phyloP scores from a whole-genome alignment of 2,797 vertebrate species.

The Xenopus petersii region DNA sequence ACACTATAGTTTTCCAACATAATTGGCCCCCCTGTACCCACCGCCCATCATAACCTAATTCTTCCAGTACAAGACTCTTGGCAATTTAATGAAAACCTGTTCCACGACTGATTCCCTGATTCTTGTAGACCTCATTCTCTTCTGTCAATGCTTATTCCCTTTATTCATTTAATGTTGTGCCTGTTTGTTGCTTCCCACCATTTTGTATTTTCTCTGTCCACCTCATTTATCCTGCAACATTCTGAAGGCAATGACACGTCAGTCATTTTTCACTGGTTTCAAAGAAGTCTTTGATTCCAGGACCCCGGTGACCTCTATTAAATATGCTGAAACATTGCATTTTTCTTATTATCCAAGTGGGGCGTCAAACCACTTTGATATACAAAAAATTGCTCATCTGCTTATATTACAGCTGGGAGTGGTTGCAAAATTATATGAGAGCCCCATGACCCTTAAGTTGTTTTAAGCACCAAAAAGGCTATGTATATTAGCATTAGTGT shows the following conservation, averaged over 20 bases:
- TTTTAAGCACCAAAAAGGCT: background rate
- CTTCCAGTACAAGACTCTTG: too few species aligned
- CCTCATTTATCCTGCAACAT: too few species aligned
- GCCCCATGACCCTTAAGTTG: background rate
- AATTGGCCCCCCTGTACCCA: too few species aligned
- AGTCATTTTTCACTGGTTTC: background rate
- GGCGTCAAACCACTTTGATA: slow-evolving; percentile 13
- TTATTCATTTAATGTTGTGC: too few species aligned
- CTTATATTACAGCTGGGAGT: background rate
- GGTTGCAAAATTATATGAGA: background rate
- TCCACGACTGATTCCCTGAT: too few species aligned
- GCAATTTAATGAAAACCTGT: too few species aligned
- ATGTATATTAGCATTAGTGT: background rate
- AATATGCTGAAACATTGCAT: slow-evolving; percentile 8
- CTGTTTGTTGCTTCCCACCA: too few species aligned
- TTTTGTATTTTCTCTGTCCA: too few species aligned
- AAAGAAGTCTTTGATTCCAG: slow-evolving; percentile 10
- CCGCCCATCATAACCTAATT: too few species aligned
- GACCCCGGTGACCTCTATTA: slow-evolving; percentile 3
- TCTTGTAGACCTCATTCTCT: too few species aligned
- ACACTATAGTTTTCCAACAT: too few species aligned
- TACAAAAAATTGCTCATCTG: slow-evolving; percentile 3
- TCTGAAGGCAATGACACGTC: background rate
- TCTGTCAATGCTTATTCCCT: too few species aligned
- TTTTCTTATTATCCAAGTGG: slow-evolving; percentile 4